Base-by-base conservation (phyloP, 2,797 vertebrate species). In the Mareca penelope region DNA sequence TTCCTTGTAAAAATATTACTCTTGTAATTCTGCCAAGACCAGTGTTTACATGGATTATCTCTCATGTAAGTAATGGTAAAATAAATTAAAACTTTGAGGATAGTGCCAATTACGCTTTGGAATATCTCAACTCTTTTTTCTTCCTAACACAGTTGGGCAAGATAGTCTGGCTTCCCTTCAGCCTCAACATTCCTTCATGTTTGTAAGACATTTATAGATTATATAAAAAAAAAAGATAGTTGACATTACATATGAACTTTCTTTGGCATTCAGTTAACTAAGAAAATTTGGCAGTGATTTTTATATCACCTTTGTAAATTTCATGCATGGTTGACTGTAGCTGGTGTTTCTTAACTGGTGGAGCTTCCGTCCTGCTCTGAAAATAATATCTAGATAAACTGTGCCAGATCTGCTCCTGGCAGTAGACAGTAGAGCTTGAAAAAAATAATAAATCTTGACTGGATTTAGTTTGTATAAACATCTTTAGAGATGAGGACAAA, bases 1-100 rank as follows among this genome's bases (percentile, higher is more conserved):
- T 89, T 97, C 76, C 93, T 95, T 97, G 73, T 85, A 93, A 97
- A 98, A 98, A 98, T 97, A 98, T 97, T 97, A 95, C 90, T 92
- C 78, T 97, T 98, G 97, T 90, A 78, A 73, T 31, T 61, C 70
- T 94, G 96, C 97, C 97, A 98, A 97, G 85, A 80, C 46, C 57
- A 94, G 94, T 90, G 75, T 97, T 97, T 96, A 93, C 65, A 82
- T 28, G 81, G 94, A 96, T 97, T 97, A 97, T 96, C 96, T 97
- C 90, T 92, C 21, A 0, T 92, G 61, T 92, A 96, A 96, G 92
- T 93, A 96, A 96, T 72, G 48, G 88, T n/a, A 61, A 91, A 48
- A 64, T 89, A 96, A 90, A 95, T 80, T 65, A 65, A 90, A 82
- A 42, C 24, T 85, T 93, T 40, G 9, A 85, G 64, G 77, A 77